Base-by-base conservation (phyloP, 2,797 vertebrate genomes). In the Phrynocephalus vlangalii region DNA sequence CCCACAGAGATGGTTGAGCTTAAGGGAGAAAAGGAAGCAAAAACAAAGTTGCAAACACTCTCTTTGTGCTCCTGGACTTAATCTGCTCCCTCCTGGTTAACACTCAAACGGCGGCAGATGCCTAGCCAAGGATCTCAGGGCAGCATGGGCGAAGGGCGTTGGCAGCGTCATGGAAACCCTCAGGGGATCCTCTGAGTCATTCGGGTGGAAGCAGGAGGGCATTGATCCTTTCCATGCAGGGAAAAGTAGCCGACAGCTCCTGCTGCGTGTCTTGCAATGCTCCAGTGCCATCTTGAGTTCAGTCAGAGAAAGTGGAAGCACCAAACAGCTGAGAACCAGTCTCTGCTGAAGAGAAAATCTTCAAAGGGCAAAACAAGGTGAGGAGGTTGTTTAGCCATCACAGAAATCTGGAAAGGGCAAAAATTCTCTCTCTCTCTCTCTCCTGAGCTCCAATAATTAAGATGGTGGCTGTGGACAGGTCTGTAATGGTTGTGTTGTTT, bases 271-370 rank as follows among this genome's bases (percentile, higher is more conserved):
- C 85, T 44, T 63, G 20, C n/a, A 8, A 10, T 81, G 52, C 56
- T 30, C 9, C 52, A 48, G 70, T 86, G 85, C 85, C 85, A 73
- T 56, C 85, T 73, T 22, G 79, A 73, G 85, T 66, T n/a, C 70
- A 33, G 33, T 8, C 1, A 3, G 56, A 81, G 85, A 66, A 81
- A 81, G 9, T 26, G 28, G 1, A 81, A 18, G 15, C 33, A 28
- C 16, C 16, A 44, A 60, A 5, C 5, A 11, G 67, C 16, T 50
- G 28, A 15, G 11, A 33, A 38, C 15, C 6, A 18, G 30, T n/a
- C 13, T 18, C 1, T 10, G 1, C 13, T 28, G 9, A 28, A 71
- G 15, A 22, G 18, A 63, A 33, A 11, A 18, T 3, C 7, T 76
- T 18, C 7, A 3, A 76, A 76, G 10, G 38, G 33, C 52, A 56